Evolutionary conservation across 92 coral and sea anemone species (phyloP).

Genomic region (Palythoa heliodiscus): DNA sequence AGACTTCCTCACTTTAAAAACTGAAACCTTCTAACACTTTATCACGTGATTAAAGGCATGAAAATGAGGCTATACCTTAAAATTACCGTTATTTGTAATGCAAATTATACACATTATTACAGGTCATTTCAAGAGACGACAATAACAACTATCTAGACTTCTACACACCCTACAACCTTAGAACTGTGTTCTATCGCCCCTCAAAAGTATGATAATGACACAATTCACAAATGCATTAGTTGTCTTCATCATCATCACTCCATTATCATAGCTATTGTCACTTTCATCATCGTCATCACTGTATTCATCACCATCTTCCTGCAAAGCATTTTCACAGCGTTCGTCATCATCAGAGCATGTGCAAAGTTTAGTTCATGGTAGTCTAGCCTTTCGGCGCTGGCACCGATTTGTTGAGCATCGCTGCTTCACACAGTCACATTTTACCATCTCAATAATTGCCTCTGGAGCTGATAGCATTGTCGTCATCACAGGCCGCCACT

Average conservation of each 20-base stretch:
- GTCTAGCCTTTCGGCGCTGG: constrained; percentile 22
- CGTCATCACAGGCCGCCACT: constrained; percentile 26
- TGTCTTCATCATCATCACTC: background rate
- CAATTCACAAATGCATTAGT: background rate
- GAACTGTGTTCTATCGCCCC: constrained; percentile 6
- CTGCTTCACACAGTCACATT: background rate
- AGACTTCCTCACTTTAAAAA: background rate
- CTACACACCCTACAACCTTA: constrained; percentile 20
- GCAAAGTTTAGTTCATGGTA: constrained; percentile 1
- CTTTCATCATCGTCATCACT: too few species aligned
- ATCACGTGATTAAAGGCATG: background rate
- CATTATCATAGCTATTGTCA: too few species aligned
- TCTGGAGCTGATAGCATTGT: constrained; percentile 20
- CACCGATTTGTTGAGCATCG: constrained; percentile 4
- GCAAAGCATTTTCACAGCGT: background rate
- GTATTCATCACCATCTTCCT: too few species aligned
- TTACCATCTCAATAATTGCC: background rate
- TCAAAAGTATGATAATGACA: background rate
- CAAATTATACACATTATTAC: background rate
- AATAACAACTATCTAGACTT: constrained; percentile 40
- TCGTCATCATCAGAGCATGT: constrained; percentile 21
- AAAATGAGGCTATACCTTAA: background rate
- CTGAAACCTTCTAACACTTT: too few species aligned
- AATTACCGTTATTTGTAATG: background rate
- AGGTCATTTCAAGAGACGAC: constrained; percentile 38